Evolutionary conservation across 2,797 vertebrate genomes (phyloP).

Genomic region (Taenioides sp.): DNA sequence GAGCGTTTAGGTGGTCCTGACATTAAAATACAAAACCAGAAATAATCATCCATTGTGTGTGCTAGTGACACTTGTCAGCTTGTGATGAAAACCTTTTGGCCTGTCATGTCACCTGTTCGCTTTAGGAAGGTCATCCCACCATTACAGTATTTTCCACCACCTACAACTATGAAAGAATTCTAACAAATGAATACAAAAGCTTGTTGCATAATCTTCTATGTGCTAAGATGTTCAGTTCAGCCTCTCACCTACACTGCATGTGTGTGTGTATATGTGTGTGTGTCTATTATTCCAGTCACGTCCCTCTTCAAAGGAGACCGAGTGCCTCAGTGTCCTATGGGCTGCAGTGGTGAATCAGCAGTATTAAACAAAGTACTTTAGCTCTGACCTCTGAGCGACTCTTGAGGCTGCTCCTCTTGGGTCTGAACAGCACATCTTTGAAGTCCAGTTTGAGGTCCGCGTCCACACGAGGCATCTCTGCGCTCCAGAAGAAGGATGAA

Average conservation of each 20-base stretch:
- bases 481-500: slow-evolving; percentile 38
- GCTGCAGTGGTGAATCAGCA: background rate
- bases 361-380: slow-evolving; percentile 10
- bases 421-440: slow-evolving; percentile 96
- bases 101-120: slow-evolving; percentile 37
- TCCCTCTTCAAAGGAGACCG: slow-evolving; percentile 18
- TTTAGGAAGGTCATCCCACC: slow-evolving; percentile 58
- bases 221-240: background rate
- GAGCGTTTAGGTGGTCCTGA: background rate
- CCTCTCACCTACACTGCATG: slow-evolving; percentile 10
- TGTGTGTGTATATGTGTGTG: background rate
- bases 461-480: slow-evolving; percentile 91
- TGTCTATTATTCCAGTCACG: slow-evolving; percentile 14
- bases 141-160: slow-evolving; percentile 1
- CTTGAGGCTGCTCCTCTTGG: slow-evolving; percentile 96
- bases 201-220: background rate
- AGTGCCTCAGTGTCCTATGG: background rate
- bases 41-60: background rate
- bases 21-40: background rate
- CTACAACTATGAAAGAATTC: slow-evolving; percentile 8
- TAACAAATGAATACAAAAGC: background rate
- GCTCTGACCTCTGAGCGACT: slow-evolving; percentile 91
- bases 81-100: background rate
- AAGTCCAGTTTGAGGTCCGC: slow-evolving; percentile 97
- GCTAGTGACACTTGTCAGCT: background rate